Evolutionary conservation across 2,888 invertebrate species (phyloP).

Genomic region (Dryocosmus kuriphilus): DNA sequence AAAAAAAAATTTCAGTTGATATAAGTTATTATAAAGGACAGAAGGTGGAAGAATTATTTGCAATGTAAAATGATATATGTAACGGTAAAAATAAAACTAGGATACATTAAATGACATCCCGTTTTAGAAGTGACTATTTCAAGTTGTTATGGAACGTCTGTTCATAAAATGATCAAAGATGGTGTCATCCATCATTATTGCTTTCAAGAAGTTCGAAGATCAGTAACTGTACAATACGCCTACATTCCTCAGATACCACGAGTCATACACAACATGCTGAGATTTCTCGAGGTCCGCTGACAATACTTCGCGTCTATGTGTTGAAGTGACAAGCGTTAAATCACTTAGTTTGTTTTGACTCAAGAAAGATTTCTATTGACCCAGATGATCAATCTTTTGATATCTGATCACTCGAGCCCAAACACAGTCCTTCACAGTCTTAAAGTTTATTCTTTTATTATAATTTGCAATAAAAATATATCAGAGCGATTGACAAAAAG

Average conservation of each 20-base stretch:
- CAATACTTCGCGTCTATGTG: background rate
- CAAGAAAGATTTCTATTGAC: background rate
- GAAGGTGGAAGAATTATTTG: background rate
- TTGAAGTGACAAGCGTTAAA: background rate
- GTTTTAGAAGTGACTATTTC: background rate
- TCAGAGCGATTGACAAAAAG: too few species aligned
- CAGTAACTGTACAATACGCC: slow-evolving; percentile 33
- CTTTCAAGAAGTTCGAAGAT: slow-evolving; percentile 14
- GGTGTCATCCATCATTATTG: slow-evolving; percentile 3
- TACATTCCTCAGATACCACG: slow-evolving; percentile 28
- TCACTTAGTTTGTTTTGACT: background rate
- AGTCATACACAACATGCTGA: slow-evolving; percentile 1
- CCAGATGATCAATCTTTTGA: background rate
- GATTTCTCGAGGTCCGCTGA: background rate
- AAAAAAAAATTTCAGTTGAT: too few species aligned
- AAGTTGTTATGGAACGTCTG: background rate
- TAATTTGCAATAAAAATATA: too few species aligned
- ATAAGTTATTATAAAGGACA: too few species aligned
- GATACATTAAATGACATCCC: background rate
- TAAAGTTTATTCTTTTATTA: too few species aligned
- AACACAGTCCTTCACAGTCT: background rate
- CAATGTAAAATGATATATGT: background rate
- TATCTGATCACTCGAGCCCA: background rate
- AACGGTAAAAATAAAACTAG: background rate
- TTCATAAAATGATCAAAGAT: slow-evolving; percentile 2